Conservation (phyloP, 2,797 vertebrate genomes). For the Petrocephalus schoutedeni region DNA sequence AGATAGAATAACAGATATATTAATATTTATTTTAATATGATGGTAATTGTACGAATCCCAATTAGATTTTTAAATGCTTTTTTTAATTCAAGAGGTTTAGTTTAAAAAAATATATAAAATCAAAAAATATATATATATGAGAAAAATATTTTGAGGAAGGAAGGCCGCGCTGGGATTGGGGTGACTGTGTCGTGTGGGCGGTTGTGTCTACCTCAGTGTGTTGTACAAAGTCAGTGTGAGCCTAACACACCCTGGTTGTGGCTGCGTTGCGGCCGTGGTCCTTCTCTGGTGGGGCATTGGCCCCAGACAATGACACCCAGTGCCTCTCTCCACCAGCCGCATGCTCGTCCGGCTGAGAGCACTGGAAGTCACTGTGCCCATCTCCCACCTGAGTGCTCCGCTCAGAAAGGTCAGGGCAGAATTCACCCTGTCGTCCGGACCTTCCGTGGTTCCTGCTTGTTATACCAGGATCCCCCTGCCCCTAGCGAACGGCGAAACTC, state of each 20-base stretch:
- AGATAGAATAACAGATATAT: constrained; percentile 62
- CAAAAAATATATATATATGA: constrained; percentile 1
- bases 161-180: constrained; percentile 34
- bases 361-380: neutral
- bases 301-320: neutral
- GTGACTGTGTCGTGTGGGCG: constrained; percentile 57
- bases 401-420: neutral
- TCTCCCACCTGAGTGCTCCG: neutral
- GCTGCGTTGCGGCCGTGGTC: neutral
- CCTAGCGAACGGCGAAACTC: neutral
- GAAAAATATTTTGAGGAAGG: constrained; percentile 31
- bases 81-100: constrained; percentile 26
- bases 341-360: neutral
- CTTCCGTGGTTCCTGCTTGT: neutral
- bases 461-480: neutral
- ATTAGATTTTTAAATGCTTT: constrained; percentile 55
- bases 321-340: neutral
- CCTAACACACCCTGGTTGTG: constrained; percentile 43
- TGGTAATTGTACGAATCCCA: constrained; percentile 70
- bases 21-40: constrained; percentile 86
- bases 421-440: neutral
- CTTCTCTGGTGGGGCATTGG: neutral
- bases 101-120: constrained; percentile 29
- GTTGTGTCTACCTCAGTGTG: constrained; percentile 86
- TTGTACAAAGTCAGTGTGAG: constrained; percentile 63